These are phyloP conservation scores for Reticulitermes lucifugus DNA, from an alignment of 2,888 invertebrate species.

Conservation along the genomic window DNA sequence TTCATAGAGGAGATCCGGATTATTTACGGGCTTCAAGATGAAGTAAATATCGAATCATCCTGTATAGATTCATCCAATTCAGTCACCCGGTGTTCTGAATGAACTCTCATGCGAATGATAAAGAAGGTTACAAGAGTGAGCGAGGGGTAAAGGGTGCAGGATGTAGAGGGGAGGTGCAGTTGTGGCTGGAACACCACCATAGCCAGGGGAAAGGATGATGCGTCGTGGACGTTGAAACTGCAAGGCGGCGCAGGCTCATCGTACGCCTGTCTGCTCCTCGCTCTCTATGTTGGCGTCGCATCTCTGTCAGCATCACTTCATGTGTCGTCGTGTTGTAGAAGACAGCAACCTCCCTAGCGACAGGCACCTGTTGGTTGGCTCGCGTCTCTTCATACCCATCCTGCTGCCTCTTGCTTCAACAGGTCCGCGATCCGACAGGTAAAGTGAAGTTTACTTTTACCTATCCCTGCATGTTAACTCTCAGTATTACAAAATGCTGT, in stretches of 20 bases:
- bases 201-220: not conserved
- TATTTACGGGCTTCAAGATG: too few relatives aligned
- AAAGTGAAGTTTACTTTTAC: not conserved
- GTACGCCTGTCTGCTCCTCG: slow-evolving; percentile 11
- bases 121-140: not conserved
- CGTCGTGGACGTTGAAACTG: not conserved
- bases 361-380: slow-evolving; percentile 21
- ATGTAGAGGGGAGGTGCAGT: not conserved
- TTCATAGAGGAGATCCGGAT: too few relatives aligned
- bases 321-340: slow-evolving; percentile 3
- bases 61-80: not conserved
- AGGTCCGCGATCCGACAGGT: not conserved
- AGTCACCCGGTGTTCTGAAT: not conserved
- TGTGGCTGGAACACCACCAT: not conserved
- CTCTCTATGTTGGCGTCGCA: not conserved
- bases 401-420: not conserved
- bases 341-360: not conserved
- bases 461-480: too few relatives aligned
- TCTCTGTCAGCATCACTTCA: slow-evolving; percentile 14
- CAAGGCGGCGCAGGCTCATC: not conserved
- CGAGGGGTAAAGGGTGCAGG: not conserved
- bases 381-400: not conserved
- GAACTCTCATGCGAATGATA: slow-evolving; percentile 1
- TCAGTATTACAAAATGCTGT: too few relatives aligned
- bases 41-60: too few relatives aligned